These are phyloP conservation scores for Mesitornis unicolor DNA, from an alignment of 2,113 vertebrate species.

Conservation along the genomic window DNA sequence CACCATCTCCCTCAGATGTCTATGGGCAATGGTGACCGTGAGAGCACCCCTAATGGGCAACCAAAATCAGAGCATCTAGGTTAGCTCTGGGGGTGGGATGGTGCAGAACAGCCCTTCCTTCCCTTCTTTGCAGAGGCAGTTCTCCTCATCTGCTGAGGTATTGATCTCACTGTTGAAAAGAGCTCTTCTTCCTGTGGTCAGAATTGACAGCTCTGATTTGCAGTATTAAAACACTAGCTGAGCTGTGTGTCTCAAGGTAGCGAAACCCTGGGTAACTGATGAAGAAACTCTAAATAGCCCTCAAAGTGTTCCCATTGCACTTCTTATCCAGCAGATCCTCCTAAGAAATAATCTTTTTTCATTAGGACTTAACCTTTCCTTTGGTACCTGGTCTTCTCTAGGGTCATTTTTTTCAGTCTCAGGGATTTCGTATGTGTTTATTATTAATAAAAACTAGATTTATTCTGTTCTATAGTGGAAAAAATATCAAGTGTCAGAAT, in stretches of 20 bases:
- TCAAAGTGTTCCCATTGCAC: background rate
- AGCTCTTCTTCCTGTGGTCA: background rate
- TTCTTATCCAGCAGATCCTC: background rate
- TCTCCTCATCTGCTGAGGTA: background rate
- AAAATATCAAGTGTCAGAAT: background rate
- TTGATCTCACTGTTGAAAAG: background rate
- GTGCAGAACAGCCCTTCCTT: background rate
- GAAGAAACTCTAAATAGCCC: background rate
- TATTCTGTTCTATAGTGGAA: background rate
- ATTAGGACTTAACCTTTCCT: background rate
- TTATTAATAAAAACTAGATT: background rate
- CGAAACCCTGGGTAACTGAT: rapidly evolving
- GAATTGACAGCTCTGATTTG: background rate
- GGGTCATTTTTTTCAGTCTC: background rate
- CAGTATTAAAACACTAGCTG: background rate
- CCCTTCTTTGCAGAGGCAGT: rapidly evolving
- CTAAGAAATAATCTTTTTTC: background rate
- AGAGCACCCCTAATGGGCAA: background rate
- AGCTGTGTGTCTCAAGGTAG: background rate
- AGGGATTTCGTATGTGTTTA: background rate
- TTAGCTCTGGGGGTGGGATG: background rate
- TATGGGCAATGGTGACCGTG: background rate
- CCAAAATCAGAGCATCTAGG: background rate
- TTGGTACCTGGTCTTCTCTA: background rate
- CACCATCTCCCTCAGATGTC: background rate